Evolutionary conservation across 2,888 invertebrate species (phyloP), one percentile per base, ranked within the genome.

Genomic region (Lordiphosa andalusiaca): DNA sequence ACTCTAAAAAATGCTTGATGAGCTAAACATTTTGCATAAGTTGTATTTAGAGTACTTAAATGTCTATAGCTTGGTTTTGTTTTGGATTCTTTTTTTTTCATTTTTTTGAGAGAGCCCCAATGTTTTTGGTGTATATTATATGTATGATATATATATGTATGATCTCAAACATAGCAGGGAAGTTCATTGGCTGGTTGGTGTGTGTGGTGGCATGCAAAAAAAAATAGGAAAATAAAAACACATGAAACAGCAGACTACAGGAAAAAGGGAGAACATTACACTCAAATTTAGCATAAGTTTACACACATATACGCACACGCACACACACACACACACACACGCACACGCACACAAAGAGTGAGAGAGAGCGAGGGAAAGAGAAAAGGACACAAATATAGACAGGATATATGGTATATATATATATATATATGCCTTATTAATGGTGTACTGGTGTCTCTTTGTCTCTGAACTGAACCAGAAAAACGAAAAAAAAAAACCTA

Each of bases 211-310:
- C 30, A 30, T 30, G 30, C 30, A 30, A 30, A 33, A 10, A 10
- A 44, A 41, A 12, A n/a, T 5, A 16, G 1, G 10, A 9, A 42
- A 42, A 13, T 59, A 46, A 61, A 62, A 60, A 47, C 47, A 68
- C 69, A 66, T 59, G 59, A 68, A 55, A 74, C 67, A 60, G 56
- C 53, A 65, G 57, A 58, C 80, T 78, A 73, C 58, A 35, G 51
- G 35, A 53, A 50, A 50, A 49, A 59, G 42, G 13, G 59, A 42
- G 13, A 67, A 81, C 48, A 23, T 60, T 49, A 78, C 63, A 73
- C 47, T 62, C 59, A 81, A 48, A 54, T 53, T 61, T 71, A 76
- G 68, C 63, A 65, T 50, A 53, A 51, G 59, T 60, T 72, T 53
- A 64, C 58, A 75, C 52, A 61, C 41, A 58, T 39, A 62, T 63